Conservation (phyloP, 2,113 vertebrate species). For the Corythornis madagascariensis region DNA sequence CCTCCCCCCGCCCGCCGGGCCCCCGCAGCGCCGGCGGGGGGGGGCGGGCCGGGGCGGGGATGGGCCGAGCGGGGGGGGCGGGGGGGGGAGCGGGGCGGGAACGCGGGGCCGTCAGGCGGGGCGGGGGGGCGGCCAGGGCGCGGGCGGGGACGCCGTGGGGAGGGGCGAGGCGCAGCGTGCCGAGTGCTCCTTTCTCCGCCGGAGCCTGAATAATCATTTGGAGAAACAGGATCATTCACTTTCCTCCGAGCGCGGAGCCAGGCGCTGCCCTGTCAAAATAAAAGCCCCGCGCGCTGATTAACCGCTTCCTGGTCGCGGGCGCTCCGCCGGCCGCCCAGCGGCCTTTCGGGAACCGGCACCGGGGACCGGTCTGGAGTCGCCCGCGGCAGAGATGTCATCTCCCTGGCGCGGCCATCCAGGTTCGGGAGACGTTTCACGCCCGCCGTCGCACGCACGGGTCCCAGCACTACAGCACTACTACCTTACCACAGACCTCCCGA, state of each 20-base stretch:
- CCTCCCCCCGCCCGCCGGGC: too few relatives aligned
- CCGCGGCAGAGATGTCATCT: too few relatives aligned
- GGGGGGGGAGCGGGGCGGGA: too few relatives aligned
- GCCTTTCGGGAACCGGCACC: background rate
- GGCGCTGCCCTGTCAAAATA: conserved; percentile 64
- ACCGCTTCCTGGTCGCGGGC: conserved; percentile 43
- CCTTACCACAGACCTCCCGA: background rate
- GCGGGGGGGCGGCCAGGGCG: background rate
- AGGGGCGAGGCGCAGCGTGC: conserved; percentile 36
- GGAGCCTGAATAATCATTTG: conserved; percentile 63
- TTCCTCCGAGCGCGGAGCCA: conserved; percentile 52
- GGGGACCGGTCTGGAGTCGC: background rate
- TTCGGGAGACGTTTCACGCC: background rate
- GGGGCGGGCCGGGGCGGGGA: too few relatives aligned
- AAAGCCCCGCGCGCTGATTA: conserved; percentile 46
- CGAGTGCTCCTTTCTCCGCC: conserved; percentile 52
- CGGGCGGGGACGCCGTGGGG: conserved; percentile 24
- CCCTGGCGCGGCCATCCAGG: background rate
- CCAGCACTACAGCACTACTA: too few relatives aligned
- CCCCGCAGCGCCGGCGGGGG: too few relatives aligned
- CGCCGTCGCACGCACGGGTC: background rate
- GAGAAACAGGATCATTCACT: conserved; percentile 64
- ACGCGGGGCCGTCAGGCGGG: too few relatives aligned
- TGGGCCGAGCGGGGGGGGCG: too few relatives aligned
- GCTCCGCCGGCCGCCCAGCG: conserved; percentile 25